Percentiles rank a stretch among this genome's conserved stretches.
Evolutionary conservation across 92 coral and sea anemone genomes (phyloP).

Genomic region (Phymanthus crucifer): DNA sequence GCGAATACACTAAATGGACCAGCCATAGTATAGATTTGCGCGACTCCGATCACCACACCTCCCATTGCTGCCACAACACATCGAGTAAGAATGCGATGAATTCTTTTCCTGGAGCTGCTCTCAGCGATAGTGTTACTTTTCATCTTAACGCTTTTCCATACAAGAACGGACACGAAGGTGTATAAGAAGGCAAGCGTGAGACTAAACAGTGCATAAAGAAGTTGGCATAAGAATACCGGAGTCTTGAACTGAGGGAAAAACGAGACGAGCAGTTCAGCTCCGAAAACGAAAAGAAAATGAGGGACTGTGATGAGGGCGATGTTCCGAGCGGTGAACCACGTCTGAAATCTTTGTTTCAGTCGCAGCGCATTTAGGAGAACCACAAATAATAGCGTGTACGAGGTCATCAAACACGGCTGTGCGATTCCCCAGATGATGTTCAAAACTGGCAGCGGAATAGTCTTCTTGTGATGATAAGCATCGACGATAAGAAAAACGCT

Average conservation of each 20-base stretch:
- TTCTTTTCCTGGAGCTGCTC: constrained; percentile 7
- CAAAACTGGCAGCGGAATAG: constrained; percentile 29
- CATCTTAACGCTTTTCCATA: constrained; percentile 35
- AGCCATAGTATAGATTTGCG: constrained; percentile 52
- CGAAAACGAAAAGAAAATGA: constrained; percentile 52
- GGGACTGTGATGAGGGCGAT: constrained; percentile 49
- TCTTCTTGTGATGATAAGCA: constrained; percentile 52
- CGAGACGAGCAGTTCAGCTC: constrained; percentile 46
- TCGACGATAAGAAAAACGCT: constrained; percentile 57
- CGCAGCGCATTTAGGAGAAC: constrained; percentile 67
- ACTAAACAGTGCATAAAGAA: constrained; percentile 38
- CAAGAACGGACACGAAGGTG: constrained; percentile 26
- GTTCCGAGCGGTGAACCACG: constrained; percentile 72
- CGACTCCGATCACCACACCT: constrained; percentile 40
- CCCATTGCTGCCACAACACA: constrained; percentile 51
- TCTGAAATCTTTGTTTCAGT: constrained; percentile 57
- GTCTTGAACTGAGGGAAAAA: constrained; percentile 47
- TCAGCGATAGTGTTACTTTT: constrained; percentile 4
- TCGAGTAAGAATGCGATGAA: constrained; percentile 21
- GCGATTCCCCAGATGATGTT: constrained; percentile 69
- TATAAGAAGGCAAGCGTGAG: constrained; percentile 46
- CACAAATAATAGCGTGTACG: constrained; percentile 47
- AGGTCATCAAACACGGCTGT: constrained; percentile 66
- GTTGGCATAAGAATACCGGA: constrained; percentile 56
- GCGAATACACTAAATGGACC: constrained; percentile 48